Percentiles rank a stretch among this genome's conserved stretches.
Evolutionary conservation across 2,797 vertebrate genomes (phyloP).

Genomic region (Silurus lanzhouensis): DNA sequence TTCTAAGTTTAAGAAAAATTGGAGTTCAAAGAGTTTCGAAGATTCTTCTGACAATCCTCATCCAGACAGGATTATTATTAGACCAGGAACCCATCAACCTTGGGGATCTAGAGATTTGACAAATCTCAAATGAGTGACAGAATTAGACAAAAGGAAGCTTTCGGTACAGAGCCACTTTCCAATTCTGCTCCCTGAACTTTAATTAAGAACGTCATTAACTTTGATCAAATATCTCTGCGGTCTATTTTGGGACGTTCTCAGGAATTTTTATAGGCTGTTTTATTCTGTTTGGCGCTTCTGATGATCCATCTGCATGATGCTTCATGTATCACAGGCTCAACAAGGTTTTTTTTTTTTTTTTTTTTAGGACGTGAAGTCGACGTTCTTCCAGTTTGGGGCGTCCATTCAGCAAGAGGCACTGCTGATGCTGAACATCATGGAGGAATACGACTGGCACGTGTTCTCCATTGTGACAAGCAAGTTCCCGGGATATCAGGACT

Average conservation of each 20-base stretch:
- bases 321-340: not conserved
- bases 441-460: slow-evolving; percentile 98
- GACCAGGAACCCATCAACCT: slow-evolving; percentile 45
- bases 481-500: slow-evolving; percentile 95
- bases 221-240: slow-evolving; percentile 35
- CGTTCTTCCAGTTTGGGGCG: slow-evolving; percentile 97
- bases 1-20: slow-evolving; percentile 3
- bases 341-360: not conserved
- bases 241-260: slow-evolving; percentile 31
- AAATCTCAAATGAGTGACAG: slow-evolving; percentile 41
- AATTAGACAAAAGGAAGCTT: slow-evolving; percentile 41
- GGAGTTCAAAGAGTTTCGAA: slow-evolving; percentile 20
- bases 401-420: slow-evolving; percentile 97
- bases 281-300: not conserved
- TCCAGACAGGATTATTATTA: slow-evolving; percentile 44
- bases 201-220: slow-evolving; percentile 50
- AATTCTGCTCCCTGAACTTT: slow-evolving; percentile 40
- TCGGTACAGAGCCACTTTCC: slow-evolving; percentile 16
- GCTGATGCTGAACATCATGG: slow-evolving; percentile 97
- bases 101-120: slow-evolving; percentile 38
- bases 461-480: slow-evolving; percentile 97
- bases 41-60: slow-evolving; percentile 34
- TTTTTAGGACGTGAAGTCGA: slow-evolving; percentile 89
- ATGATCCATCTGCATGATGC: not conserved
- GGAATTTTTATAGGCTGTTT: slow-evolving; percentile 34